Evolutionary conservation across 1,140 invertebrate species (phyloP), one percentile per base, ranked within the genome.

Genomic region (Agraylea sexmaculata): DNA sequence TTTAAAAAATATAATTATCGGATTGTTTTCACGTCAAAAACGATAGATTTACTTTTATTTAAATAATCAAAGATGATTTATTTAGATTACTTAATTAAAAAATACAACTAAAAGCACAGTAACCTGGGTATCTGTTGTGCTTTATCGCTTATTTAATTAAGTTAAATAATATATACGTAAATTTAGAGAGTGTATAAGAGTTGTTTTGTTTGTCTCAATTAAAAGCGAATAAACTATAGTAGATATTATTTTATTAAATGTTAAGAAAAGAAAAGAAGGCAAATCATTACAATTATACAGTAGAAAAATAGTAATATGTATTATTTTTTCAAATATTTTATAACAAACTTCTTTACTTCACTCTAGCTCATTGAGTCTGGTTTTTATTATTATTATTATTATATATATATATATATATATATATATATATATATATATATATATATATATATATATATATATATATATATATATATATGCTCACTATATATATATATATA

Each of bases 1-100:
- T 19, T 28, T 20, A 22, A 23, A 18, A 23, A 7, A 34, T 34
- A 21, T 37, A 23, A 37, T 25, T 38, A 17, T 38, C 30, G 18
- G 28, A 38, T 25, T 16, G 20, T 12, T 28, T 17, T 16, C 17
- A 23, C 25, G 37, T 38, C 25, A 23, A 18, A 38, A 38, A 38
- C 18, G 13, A 37, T 21, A 13, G 23, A 37, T 37, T 37, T 29
- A 38, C 20, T 12, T 38, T 38, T 38, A 15, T 38, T 38, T 29
- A 38, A 28, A 28, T 28, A 38, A 16, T 29, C 37, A 15, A 25
- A 22, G 2, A 23, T 1, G 2, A 15, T 15, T 15, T 10, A 17
- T 18, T 20, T 15, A 35, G 22, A 16, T 21, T 12, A 17, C n/a
- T 2, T 37, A 15, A 23, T 23, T 37, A 25, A 10, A 23, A 25